Conservation (phyloP, 2,888 invertebrate genomes). For the Cryptus armator region DNA sequence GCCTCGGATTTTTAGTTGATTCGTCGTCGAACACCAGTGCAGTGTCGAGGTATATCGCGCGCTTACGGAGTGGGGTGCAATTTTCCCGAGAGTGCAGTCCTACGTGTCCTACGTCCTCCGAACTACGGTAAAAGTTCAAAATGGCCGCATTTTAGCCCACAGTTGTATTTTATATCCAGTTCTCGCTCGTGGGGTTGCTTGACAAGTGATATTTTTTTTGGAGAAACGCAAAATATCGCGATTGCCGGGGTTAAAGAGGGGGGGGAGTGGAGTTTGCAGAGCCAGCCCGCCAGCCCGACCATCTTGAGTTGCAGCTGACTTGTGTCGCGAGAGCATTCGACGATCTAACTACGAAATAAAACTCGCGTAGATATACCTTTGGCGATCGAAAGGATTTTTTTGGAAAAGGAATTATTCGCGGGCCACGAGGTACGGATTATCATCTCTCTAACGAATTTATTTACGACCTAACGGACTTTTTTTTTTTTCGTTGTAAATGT, state of each 20-base stretch:
- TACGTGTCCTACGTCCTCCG: slow-evolving; percentile 37
- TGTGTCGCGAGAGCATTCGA: slow-evolving; percentile 20
- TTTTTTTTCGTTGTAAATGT: background rate
- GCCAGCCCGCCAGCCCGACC: slow-evolving; percentile 57
- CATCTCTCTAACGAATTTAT: background rate
- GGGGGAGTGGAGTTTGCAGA: slow-evolving; percentile 1
- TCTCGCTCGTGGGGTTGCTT: background rate
- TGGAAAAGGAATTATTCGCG: background rate
- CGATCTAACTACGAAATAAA: slow-evolving; percentile 10
- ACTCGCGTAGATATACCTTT: background rate
- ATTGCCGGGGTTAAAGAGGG: background rate
- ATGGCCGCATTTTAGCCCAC: slow-evolving; percentile 93
- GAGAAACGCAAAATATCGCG: slow-evolving; percentile 10
- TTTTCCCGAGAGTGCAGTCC: slow-evolving; percentile 12
- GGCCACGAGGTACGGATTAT: background rate
- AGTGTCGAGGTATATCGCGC: background rate
- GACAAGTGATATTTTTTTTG: background rate
- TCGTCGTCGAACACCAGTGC: slow-evolving; percentile 7
- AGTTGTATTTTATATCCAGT: slow-evolving; percentile 51
- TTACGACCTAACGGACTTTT: background rate
- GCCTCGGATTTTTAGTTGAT: slow-evolving; percentile 18
- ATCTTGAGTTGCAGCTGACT: slow-evolving; percentile 68
- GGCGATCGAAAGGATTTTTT: background rate
- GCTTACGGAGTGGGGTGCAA: slow-evolving; percentile 3
- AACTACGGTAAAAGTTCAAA: slow-evolving; percentile 85